These are phyloP conservation scores for Indicator indicator DNA, from an alignment of 2,113 vertebrate genomes.

Conservation along the genomic window DNA sequence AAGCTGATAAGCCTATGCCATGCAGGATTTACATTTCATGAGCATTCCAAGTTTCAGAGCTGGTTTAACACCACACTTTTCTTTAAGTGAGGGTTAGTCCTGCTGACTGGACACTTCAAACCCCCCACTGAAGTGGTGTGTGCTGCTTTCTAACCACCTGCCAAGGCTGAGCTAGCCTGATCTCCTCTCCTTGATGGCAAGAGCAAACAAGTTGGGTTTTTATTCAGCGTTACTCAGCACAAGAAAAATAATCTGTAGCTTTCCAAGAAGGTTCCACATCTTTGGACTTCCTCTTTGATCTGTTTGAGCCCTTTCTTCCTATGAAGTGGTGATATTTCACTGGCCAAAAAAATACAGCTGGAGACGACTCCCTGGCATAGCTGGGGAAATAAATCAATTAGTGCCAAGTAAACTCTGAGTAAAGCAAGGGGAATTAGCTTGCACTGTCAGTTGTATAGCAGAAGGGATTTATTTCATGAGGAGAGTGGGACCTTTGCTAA, in stretches of 20 bases:
- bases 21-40: conserved; percentile 63
- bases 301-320: background rate
- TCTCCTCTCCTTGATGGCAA: conserved; percentile 29
- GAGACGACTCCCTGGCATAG: background rate
- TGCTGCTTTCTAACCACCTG: background rate
- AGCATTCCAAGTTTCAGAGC: conserved; percentile 29
- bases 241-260: conserved; percentile 1
- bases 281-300: background rate
- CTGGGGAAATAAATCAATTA: conserved; percentile 59
- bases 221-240: background rate
- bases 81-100: conserved; percentile 5
- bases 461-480: conserved; percentile 43
- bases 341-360: background rate
- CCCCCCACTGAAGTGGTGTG: conserved; percentile 25
- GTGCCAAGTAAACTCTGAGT: conserved; percentile 28
- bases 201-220: conserved; percentile 27
- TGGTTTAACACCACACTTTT: conserved; percentile 25
- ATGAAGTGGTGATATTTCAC: conserved; percentile 20
- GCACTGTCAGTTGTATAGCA: conserved; percentile 43
- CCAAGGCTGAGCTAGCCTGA: background rate
- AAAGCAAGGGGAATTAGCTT: conserved; percentile 53
- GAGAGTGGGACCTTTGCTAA: conserved; percentile 53
- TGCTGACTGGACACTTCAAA: conserved; percentile 46
- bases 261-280: conserved; percentile 7
- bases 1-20: conserved; percentile 45